A percentile compares a stretch with the other conserved stretches of the same genome.
Evolutionary conservation across 2,113 vertebrate species (phyloP).

Genomic region (Ia io): DNA sequence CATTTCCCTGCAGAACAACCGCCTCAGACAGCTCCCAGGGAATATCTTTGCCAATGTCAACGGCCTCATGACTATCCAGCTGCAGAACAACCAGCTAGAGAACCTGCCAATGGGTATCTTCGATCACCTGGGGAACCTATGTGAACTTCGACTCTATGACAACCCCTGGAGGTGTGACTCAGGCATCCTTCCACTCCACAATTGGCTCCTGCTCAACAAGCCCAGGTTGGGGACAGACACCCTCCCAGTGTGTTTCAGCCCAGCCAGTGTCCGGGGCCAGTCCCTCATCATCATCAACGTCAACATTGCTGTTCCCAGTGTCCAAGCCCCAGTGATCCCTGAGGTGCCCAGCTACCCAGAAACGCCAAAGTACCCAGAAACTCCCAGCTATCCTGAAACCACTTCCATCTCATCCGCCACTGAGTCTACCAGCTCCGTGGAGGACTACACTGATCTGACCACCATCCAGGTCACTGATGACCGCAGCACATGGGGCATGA

Average conservation of each 20-base stretch:
- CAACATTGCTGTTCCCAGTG: not conserved
- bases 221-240: slow-evolving; percentile 78
- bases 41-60: slow-evolving; percentile 83
- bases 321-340: not conserved
- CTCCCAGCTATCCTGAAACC: not conserved
- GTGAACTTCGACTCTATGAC: slow-evolving; percentile 85
- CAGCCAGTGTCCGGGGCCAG: slow-evolving; percentile 75
- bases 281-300: slow-evolving; percentile 76
- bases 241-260: slow-evolving; percentile 83
- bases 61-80: slow-evolving; percentile 83
- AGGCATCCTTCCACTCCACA: slow-evolving; percentile 85
- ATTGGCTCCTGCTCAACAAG: slow-evolving; percentile 86
- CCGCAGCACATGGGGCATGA: slow-evolving; percentile 70
- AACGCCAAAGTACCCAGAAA: not conserved
- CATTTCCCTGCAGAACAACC: slow-evolving; percentile 92
- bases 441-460: slow-evolving; percentile 49
- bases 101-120: slow-evolving; percentile 86
- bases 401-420: not conserved
- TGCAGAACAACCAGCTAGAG: slow-evolving; percentile 89
- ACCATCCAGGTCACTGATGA: not conserved
- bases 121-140: slow-evolving; percentile 78
- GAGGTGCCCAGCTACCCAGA: not conserved
- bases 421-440: rapidly evolving
- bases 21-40: slow-evolving; percentile 82
- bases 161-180: slow-evolving; percentile 94